Percentiles rank a stretch among this genome's conserved stretches.
These are phyloP conservation scores for Drosophila dives DNA, from an alignment of 2,888 invertebrate genomes.

Conservation along the genomic window DNA sequence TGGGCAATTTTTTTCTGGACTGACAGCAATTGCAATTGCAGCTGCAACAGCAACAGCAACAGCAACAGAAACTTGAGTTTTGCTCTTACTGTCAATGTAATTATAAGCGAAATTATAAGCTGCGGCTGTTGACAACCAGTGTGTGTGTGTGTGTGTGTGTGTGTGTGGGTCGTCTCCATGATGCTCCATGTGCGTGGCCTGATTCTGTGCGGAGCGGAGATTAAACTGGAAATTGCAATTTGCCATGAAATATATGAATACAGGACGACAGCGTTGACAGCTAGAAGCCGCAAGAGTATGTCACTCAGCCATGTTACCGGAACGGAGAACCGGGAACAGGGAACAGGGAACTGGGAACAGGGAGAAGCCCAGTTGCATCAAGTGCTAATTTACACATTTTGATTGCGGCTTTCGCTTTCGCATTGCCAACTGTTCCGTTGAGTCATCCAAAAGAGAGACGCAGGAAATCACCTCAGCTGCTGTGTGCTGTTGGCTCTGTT, in stretches of 20 bases:
- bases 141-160: background rate
- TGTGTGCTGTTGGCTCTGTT: slow-evolving; percentile 3
- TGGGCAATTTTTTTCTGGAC: slow-evolving; percentile 56
- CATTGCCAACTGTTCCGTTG: slow-evolving; percentile 34
- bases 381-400: slow-evolving; percentile 79
- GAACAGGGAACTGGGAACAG: background rate
- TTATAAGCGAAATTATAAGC: slow-evolving; percentile 79
- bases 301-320: background rate
- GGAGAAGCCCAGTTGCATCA: slow-evolving; percentile 55
- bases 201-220: slow-evolving; percentile 56
- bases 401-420: slow-evolving; percentile 70
- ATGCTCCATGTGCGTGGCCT: slow-evolving; percentile 1
- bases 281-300: slow-evolving; percentile 34
- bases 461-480: slow-evolving; percentile 49
- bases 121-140: slow-evolving; percentile 52
- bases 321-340: background rate
- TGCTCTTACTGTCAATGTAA: slow-evolving; percentile 65
- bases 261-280: slow-evolving; percentile 35
- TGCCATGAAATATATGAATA: slow-evolving; percentile 66
- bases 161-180: background rate
- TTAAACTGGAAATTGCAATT: slow-evolving; percentile 81
- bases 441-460: slow-evolving; percentile 29
- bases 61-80: slow-evolving; percentile 39
- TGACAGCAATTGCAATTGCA: slow-evolving; percentile 33
- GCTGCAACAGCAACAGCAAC: slow-evolving; percentile 26